These are phyloP conservation scores for Lophotis ruficrista DNA, from an alignment of 2,113 vertebrate genomes.

Conservation along the genomic window DNA sequence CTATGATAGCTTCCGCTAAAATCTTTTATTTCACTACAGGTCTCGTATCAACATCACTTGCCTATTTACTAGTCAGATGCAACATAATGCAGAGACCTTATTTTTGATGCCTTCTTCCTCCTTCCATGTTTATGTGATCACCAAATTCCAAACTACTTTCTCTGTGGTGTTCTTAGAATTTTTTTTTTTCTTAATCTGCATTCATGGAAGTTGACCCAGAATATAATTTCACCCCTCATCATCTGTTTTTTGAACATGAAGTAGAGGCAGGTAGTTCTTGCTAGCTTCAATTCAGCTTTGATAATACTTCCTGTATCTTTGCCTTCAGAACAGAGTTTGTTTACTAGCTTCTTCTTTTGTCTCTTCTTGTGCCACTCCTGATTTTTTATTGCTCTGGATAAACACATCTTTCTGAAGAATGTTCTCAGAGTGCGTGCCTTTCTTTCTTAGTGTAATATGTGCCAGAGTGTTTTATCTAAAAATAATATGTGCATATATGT, in stretches of 20 bases:
- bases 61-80: neutral
- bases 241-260: neutral
- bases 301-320: neutral
- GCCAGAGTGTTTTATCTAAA: neutral
- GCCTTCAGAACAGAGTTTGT: neutral
- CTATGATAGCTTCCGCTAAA: neutral
- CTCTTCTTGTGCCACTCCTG: neutral
- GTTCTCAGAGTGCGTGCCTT: rapidly evolving
- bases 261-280: neutral
- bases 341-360: neutral
- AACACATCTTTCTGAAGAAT: neutral
- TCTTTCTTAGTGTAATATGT: neutral
- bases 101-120: neutral
- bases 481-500: neutral
- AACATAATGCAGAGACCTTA: neutral
- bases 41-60: neutral
- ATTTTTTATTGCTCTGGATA: neutral
- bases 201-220: neutral
- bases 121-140: neutral
- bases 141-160: neutral
- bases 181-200: neutral
- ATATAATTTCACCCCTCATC: neutral
- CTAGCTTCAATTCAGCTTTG: neutral
- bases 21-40: neutral
- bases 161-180: neutral